These are phyloP conservation scores for Polyodon spathula DNA, from an alignment of 2,113 vertebrate species.

Conservation along the genomic window DNA sequence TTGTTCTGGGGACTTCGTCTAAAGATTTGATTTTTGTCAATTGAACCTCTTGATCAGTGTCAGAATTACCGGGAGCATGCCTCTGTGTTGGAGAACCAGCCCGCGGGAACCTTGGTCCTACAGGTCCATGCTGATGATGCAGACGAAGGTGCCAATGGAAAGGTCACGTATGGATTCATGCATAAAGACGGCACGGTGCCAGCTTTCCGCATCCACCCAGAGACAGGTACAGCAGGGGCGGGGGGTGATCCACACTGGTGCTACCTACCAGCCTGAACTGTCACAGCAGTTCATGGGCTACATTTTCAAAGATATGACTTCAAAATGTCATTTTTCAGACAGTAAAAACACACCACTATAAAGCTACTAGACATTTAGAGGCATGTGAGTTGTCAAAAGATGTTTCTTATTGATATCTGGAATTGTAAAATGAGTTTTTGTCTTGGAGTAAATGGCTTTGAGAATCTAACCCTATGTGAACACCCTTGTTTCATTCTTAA, in stretches of 20 bases:
- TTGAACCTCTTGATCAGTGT: conserved; percentile 51
- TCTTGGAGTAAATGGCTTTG: no score
- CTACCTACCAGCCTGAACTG: not conserved
- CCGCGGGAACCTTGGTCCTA: conserved; percentile 67
- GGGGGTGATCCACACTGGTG: not conserved
- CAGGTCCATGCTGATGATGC: conserved; percentile 75
- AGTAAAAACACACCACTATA: no score
- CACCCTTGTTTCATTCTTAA: no score
- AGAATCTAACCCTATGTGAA: no score
- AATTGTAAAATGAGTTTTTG: no score
- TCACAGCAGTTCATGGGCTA: not conserved
- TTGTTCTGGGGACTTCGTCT: no score
- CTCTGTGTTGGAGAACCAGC: conserved; percentile 77
- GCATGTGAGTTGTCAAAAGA: no score
- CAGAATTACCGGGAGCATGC: conserved; percentile 68
- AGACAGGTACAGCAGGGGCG: conserved; percentile 60
- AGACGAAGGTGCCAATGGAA: conserved; percentile 75
- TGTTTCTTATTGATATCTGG: no score
- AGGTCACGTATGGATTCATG: conserved; percentile 79
- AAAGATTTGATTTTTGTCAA: not conserved
- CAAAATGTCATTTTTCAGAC: no score
- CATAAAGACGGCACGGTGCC: conserved; percentile 72
- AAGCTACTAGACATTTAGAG: no score
- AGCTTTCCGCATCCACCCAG: conserved; percentile 74
- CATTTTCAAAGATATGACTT: no score